A percentile compares a stretch with the other conserved stretches of the same genome.
Evolutionary conservation across 92 coral and sea anemone species (phyloP).

Genomic region (Hydrozoanthus gracilis): DNA sequence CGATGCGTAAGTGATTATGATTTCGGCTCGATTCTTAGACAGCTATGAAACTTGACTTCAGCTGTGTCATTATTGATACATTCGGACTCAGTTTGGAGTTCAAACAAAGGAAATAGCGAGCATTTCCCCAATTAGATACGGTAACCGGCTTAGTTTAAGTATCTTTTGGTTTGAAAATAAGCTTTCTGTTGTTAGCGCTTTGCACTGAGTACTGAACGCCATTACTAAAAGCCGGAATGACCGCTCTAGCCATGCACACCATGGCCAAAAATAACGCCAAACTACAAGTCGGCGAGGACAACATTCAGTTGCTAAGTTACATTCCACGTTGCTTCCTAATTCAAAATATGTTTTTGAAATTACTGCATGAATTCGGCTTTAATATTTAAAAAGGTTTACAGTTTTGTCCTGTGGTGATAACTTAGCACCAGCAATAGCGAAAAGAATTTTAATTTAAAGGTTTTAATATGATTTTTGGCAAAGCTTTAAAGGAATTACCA

Average conservation of each 20-base stretch:
- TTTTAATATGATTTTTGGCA: neutral
- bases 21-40: neutral
- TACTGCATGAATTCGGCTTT: neutral
- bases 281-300: no score
- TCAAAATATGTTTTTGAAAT: neutral
- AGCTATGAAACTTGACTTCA: neutral
- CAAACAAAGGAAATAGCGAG: neutral
- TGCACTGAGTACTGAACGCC: neutral
- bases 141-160: neutral
- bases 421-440: neutral
- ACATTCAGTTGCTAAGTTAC: neutral
- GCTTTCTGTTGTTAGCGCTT: neutral
- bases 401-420: neutral
- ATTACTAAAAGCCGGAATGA: neutral
- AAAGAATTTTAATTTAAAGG: neutral
- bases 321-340: neutral
- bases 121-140: neutral
- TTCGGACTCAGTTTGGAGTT: neutral
- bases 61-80: conserved; percentile 20
- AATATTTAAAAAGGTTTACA: neutral
- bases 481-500: neutral
- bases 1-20: neutral
- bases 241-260: no score
- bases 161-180: neutral
- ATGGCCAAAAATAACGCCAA: no score